A percentile compares a stretch with the other conserved stretches of the same genome.
Evolutionary conservation across 2,113 vertebrate species (phyloP).

Genomic region (Amblyornis subalaris): DNA sequence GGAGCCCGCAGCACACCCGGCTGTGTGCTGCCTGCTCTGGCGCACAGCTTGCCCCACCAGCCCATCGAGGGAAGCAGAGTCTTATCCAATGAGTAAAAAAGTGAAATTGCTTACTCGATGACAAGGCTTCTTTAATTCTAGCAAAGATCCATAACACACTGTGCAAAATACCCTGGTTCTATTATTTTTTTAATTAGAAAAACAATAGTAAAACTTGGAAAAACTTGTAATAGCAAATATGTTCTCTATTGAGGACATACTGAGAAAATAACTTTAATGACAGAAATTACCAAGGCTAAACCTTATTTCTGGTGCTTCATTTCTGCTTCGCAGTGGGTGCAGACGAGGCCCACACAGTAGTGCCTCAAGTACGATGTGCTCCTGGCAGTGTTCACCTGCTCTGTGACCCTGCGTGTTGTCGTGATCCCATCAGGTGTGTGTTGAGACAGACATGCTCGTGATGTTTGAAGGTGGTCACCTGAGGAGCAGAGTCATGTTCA

Average conservation of each 20-base stretch:
- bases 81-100: fast-evolving
- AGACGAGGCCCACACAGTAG: fast-evolving
- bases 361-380: fast-evolving
- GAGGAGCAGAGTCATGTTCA: neutral
- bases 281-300: neutral
- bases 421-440: neutral
- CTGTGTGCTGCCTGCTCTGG: neutral
- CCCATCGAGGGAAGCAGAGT: fast-evolving
- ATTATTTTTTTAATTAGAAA: neutral
- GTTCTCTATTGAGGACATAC: neutral
- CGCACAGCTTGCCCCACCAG: fast-evolving
- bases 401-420: neutral
- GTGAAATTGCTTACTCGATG: neutral
- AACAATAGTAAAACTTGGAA: neutral
- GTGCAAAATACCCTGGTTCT: neutral
- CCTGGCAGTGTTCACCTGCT: neutral
- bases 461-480: neutral
- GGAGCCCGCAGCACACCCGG: neutral
- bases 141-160: fast-evolving
- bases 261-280: neutral
- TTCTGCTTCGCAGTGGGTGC: neutral
- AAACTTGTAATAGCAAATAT: neutral
- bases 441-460: neutral
- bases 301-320: fast-evolving
- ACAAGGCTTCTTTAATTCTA: neutral